These are phyloP conservation scores for Seriola quinqueradiata DNA, from an alignment of 2,113 vertebrate species.

Conservation along the genomic window DNA sequence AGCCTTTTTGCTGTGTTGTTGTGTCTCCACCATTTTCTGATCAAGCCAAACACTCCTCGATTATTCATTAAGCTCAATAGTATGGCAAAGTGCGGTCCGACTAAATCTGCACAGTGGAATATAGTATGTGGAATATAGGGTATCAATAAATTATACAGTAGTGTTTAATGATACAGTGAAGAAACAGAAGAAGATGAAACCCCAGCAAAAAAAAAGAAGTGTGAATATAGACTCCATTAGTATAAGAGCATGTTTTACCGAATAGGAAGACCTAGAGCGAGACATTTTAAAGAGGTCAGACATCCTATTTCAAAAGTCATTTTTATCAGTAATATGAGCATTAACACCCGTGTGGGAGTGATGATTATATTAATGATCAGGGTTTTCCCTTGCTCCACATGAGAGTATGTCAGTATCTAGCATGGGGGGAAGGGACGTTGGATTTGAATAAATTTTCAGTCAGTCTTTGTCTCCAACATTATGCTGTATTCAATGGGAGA, in stretches of 20 bases:
- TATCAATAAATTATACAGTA: slow-evolving; percentile 71
- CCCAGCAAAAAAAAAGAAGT: slow-evolving; percentile 17
- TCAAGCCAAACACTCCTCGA: slow-evolving; percentile 64
- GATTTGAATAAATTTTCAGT: slow-evolving; percentile 47
- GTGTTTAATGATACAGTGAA: slow-evolving; percentile 47
- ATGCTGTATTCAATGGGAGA: background rate
- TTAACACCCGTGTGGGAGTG: slow-evolving; percentile 39
- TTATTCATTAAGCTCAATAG: slow-evolving; percentile 66
- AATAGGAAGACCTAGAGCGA: slow-evolving; percentile 43
- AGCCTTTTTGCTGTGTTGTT: slow-evolving; percentile 46
- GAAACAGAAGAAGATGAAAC: slow-evolving; percentile 24
- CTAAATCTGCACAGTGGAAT: slow-evolving; percentile 47
- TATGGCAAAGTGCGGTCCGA: slow-evolving; percentile 5
- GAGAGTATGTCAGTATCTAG: background rate
- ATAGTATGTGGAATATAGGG: slow-evolving; percentile 42
- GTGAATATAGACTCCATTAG: slow-evolving; percentile 38
- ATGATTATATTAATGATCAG: slow-evolving; percentile 55
- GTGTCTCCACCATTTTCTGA: slow-evolving; percentile 52
- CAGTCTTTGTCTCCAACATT: slow-evolving; percentile 34
- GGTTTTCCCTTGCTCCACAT: slow-evolving; percentile 16
- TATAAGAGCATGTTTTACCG: slow-evolving; percentile 22
- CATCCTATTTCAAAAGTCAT: slow-evolving; percentile 51
- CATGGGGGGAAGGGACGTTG: slow-evolving; percentile 13
- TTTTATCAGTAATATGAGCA: slow-evolving; percentile 44
- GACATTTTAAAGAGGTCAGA: slow-evolving; percentile 58